Evolutionary conservation across 2,888 invertebrate genomes (phyloP), one percentile per base, ranked within the genome.

Genomic region (Sialis fuliginosa): DNA sequence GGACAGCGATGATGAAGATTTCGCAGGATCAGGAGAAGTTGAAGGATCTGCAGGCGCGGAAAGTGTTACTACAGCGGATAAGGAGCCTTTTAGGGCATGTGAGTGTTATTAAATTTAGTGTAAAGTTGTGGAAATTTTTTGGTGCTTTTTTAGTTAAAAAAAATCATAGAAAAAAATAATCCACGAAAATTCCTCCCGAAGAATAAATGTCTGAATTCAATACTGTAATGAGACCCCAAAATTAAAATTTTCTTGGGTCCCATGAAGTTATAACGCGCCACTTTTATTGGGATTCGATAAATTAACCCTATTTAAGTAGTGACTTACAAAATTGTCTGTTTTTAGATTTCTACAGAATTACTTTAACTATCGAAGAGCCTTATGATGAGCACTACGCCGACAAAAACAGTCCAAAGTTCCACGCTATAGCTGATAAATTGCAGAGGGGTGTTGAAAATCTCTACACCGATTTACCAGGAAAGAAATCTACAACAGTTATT

Each of bases 351-450:
- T 74, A 68, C 54, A 64, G 74, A 50, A 60, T 71, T 35, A 67
- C 74, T 0, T 67, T 84, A 56, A 74, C 72, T 34, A 72, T 79
- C 13, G 64, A 70, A 56, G 76, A 83, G 56, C 77, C 77, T 0
- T 84, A 75, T 60, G 61, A 62, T 8, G 57, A 57, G 1, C 70
- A 68, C 35, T 77, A 77, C 58, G 69, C 67, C 22, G 71, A 80
- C 57, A 67, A 77, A 43, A 72, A 75, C 50, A 79, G 77, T 7
- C 55, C 56, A 0, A 66, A 68, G 49, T 83, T 79, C 64, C 66
- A 69, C 52, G 66, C 71, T 48, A 64, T 82, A 52, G 72, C 79
- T 7, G 63, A 63, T 7, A 69, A 73, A 13, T 60, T 85, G 33
- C 72, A 74, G 0, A 64, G 68, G 13, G 73, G 72, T 1, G 68